A percentile compares a stretch with the other conserved stretches of the same genome.
These are phyloP conservation scores for Aphrocallistes beatrix DNA, from an alignment of 37 sponge, comb jelly and placozoan species.

Conservation along the genomic window DNA sequence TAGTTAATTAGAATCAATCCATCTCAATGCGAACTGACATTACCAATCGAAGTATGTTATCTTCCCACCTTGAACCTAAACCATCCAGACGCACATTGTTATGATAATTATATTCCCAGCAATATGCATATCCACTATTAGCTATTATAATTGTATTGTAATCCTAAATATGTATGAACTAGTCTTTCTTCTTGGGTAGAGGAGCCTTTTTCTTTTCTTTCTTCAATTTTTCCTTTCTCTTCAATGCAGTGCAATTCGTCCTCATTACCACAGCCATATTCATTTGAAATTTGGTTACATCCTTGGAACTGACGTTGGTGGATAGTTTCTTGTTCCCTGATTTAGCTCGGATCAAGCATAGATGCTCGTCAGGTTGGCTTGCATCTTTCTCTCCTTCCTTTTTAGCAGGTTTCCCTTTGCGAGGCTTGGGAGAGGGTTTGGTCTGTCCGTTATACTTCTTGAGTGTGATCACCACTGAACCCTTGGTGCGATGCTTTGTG, in stretches of 20 bases:
- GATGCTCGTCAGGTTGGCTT: neutral
- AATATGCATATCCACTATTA: no score
- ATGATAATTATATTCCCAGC: no score
- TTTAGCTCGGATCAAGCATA: constrained; percentile 3
- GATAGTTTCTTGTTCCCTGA: neutral
- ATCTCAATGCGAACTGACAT: no score
- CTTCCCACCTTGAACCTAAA: no score
- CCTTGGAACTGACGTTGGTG: neutral
- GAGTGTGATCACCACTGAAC: neutral
- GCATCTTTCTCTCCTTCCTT: constrained; percentile 8
- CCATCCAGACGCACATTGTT: no score
- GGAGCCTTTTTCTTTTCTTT: constrained; percentile 12
- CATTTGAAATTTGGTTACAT: neutral
- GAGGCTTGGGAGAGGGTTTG: neutral
- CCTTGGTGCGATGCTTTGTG: neutral
- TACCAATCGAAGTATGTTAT: no score
- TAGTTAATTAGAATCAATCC: no score
- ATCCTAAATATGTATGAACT: no score
- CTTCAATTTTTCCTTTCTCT: constrained; percentile 12
- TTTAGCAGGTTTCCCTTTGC: neutral
- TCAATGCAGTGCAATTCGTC: neutral
- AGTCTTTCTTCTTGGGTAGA: neutral
- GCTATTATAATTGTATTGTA: no score
- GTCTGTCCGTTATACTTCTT: constrained; percentile 11
- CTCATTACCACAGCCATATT: neutral